Evolutionary conservation across 2,113 vertebrate species (phyloP), one percentile per base, ranked within the genome.

Genomic region (Psittacara wagleri): DNA sequence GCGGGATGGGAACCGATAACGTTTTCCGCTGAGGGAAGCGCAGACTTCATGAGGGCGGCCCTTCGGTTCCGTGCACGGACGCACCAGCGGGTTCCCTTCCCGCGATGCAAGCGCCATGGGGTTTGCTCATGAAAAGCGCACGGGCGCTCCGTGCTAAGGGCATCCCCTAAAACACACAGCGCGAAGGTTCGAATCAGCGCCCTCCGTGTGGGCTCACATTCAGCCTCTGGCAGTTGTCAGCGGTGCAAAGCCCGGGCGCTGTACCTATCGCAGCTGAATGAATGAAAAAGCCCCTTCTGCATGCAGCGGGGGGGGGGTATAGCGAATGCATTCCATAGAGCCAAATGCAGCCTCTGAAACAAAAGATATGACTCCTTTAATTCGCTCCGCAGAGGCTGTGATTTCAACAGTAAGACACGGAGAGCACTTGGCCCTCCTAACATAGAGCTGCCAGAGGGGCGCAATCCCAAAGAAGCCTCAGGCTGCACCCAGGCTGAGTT

Each of bases 281-380:
- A 17, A 13, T 44, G n/a, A 6, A 27, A 81, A 73, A 52, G 35
- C 29, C 28, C n/a, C n/a, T 28, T 3, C 16, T 0, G 9, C 43
- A n/a, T 0, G 5, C 44, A 11, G 35, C 2, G 6, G 20, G 2
- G 1, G 4, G 12, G 1, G 6, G 2, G 11, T 7, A 0, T 3
- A 11, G 16, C 4, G 15, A 66, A 28, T 2, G 41, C 0, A 18
- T 0, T 1, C 18, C 22, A 6, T 13, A 2, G 55, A 31, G 57
- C 37, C 41, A 33, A 46, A n/a, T 0, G 17, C 43, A 54, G 72
- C 19, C 54, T 25, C 33, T 24, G 17, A 66, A 55, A 4, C 18
- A 11, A n/a, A 35, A 6, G 4, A 2, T 2, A 33, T 5, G 46
- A 51, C 18, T 39, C 9, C 48, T 70, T 68, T 63, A 43, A 15